A percentile compares a stretch with the other conserved stretches of the same genome.
Conservation (phyloP, 2,888 invertebrate genomes). For the Gryllus longicercus region DNA sequence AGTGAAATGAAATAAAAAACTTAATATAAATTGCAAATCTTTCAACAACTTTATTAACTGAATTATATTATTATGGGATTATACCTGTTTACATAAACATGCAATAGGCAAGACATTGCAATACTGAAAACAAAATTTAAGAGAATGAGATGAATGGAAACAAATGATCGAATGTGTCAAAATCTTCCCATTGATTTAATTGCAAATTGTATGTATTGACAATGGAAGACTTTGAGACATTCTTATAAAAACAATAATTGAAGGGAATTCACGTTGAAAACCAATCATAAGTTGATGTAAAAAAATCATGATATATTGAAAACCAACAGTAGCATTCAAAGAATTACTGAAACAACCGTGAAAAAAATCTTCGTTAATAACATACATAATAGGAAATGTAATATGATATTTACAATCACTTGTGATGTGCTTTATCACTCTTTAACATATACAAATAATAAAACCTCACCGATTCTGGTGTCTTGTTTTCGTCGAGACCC, state of each 20-base stretch:
- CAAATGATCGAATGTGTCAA: background rate
- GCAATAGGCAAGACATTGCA: slow-evolving; percentile 20
- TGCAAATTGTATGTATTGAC: no score
- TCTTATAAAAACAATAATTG: no score
- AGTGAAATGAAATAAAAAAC: no score
- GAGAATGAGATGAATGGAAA: background rate
- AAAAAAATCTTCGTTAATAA: slow-evolving; percentile 19
- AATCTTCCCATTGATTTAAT: background rate
- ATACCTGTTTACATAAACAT: background rate
- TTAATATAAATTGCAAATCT: slow-evolving; percentile 20
- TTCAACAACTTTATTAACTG: slow-evolving; percentile 27
- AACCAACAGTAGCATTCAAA: background rate
- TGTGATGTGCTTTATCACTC: background rate
- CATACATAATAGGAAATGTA: slow-evolving; percentile 17
- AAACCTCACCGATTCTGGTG: slow-evolving; percentile 6
- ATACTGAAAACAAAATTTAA: slow-evolving; percentile 12
- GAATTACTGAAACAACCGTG: background rate
- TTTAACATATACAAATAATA: background rate
- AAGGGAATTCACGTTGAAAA: background rate
- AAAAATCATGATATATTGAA: slow-evolving; percentile 10
- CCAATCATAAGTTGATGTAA: background rate
- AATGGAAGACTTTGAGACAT: no score
- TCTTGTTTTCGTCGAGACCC: slow-evolving; percentile 2
- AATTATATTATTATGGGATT: background rate
- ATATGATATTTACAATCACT: slow-evolving; percentile 21